Evolutionary conservation across 2,888 invertebrate genomes (phyloP).

Genomic region (Ectemnius cavifrons): DNA sequence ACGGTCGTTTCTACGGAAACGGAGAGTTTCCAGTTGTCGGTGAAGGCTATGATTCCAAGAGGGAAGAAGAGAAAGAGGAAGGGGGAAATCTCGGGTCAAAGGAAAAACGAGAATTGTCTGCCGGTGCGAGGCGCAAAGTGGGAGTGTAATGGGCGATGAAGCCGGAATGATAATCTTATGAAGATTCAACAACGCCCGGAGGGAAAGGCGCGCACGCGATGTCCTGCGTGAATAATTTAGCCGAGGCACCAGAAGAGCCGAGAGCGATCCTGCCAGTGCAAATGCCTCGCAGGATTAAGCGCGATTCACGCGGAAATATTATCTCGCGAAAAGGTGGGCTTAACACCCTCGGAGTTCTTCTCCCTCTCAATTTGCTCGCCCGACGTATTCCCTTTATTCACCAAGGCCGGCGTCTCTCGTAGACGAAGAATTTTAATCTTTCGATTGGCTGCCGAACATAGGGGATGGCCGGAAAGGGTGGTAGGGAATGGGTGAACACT

Average conservation of each 20-base stretch:
- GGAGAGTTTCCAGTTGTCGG: too few species aligned
- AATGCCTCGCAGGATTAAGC: slow-evolving; percentile 1
- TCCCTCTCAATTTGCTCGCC: background rate
- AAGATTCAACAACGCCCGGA: slow-evolving; percentile 34
- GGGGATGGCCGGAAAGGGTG: too few species aligned
- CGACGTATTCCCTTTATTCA: background rate
- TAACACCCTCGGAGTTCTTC: slow-evolving; percentile 16
- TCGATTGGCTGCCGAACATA: background rate
- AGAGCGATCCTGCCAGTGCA: background rate
- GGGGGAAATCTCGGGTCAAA: background rate
- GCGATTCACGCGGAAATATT: background rate
- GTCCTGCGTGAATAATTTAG: slow-evolving; percentile 60
- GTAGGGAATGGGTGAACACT: too few species aligned
- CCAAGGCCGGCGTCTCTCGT: background rate
- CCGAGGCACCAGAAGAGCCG: slow-evolving; percentile 20
- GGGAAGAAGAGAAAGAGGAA: slow-evolving; percentile 9
- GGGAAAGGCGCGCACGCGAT: slow-evolving; percentile 44
- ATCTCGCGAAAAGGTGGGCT: slow-evolving; percentile 26
- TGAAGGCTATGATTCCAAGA: slow-evolving; percentile 5
- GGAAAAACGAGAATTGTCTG: too few species aligned
- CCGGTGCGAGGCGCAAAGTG: background rate
- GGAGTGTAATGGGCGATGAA: slow-evolving; percentile 3
- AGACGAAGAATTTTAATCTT: background rate
- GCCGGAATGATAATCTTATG: slow-evolving; percentile 30
- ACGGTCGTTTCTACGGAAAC: too few species aligned